Evolutionary conservation across 2,797 vertebrate genomes (phyloP).

Genomic region (Chelon labrosus): DNA sequence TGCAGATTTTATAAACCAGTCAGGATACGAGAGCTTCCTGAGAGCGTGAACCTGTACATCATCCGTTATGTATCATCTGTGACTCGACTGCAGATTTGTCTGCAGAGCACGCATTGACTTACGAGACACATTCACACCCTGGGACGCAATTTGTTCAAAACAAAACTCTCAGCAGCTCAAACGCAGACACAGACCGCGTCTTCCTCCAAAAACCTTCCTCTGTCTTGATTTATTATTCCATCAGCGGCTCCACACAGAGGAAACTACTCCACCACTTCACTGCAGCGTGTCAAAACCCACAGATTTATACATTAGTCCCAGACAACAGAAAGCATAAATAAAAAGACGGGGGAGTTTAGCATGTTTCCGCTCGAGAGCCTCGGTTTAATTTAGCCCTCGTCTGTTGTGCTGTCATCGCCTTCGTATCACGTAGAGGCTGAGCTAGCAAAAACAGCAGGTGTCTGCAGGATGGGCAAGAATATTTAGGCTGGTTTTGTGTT

Average conservation of each 20-base stretch:
- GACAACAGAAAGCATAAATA: conserved; percentile 30
- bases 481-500: not conserved
- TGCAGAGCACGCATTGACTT: not conserved
- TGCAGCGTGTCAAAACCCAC: conserved; percentile 42
- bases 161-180: conserved; percentile 21
- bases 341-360: not conserved
- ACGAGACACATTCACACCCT: not conserved
- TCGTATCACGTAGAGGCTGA: not conserved
- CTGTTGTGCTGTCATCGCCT: not conserved
- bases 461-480: not conserved
- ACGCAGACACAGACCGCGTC: conserved; percentile 22
- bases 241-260: conserved; percentile 34
- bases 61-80: not conserved
- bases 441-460: not conserved
- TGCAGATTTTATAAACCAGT: not conserved
- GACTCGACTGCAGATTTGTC: conserved; percentile 34
- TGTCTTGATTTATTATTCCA: conserved; percentile 60
- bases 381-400: conserved; percentile 14
- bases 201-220: conserved; percentile 24
- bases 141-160: conserved; percentile 36
- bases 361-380: not conserved
- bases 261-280: conserved; percentile 30
- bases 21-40: not conserved
- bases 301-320: conserved; percentile 49
- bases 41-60: no score